Evolutionary conservation across 2,113 vertebrate genomes (phyloP), one percentile per base, ranked within the genome.

Genomic region (Microtus pennsylvanicus): DNA sequence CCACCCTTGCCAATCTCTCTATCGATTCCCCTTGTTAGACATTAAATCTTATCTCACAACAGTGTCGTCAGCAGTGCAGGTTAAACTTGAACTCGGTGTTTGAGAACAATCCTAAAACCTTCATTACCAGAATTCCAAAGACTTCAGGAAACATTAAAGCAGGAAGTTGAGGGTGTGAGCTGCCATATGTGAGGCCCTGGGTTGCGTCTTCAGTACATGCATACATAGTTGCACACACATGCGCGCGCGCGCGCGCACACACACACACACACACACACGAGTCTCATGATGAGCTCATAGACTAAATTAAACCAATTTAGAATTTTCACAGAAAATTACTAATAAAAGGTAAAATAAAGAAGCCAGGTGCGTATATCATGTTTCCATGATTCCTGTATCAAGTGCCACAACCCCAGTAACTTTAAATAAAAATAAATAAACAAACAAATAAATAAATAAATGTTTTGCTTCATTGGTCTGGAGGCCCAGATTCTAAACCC

Each of bases 21-120:
- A 87, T 97, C 0, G 26, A 69, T 89, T 90, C n/a, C 38, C 91
- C 81, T 95, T 87, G 74, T 96, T 86, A 78, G 69, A 70, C 88
- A 93, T 94, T 97, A 82, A 89, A 89, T 92, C 94, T 91, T 93
- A 90, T 89, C 28, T 58, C 45, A 35, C 38, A 80, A 16, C 63
- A 63, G 35, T 86, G 14, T 82, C 61, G 13, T 93, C 63, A 69
- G 35, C 69, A 93, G 35, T 42, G 88, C 52, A 90, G 47, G 87
- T 88, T 95, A 69, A 81, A 86, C 52, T 74, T n/a, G 1, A 77
- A 90, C 75, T 22, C 4, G 14, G n/a, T 81, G 12, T 97, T 86
- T 94, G 91, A 95, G 16, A 70, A 75, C 35, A 38, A 80, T 35
- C 86, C 65, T 93, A 14, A 81, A 47, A 47, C 11, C 42, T 89